Conservation (phyloP, 2,113 vertebrate species). For the Pterocles burchelli region DNA sequence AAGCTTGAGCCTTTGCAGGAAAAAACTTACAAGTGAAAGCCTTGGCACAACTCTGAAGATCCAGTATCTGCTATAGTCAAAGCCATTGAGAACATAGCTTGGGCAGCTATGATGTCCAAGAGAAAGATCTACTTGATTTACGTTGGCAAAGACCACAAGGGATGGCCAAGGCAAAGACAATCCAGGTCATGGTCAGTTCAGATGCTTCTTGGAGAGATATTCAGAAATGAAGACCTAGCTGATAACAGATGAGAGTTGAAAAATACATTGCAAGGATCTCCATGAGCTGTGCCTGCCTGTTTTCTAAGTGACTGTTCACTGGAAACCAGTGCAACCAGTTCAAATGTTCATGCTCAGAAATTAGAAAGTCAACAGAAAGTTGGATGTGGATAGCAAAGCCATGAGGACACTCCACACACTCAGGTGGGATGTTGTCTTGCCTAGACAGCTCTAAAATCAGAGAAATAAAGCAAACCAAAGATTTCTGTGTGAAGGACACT, state of each 20-base stretch:
- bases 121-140: neutral
- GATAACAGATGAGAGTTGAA: neutral
- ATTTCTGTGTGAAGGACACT: neutral
- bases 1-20: neutral
- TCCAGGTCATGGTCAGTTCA: neutral
- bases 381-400: rapidly evolving
- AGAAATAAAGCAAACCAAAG: neutral
- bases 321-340: neutral
- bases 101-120: neutral
- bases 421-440: neutral
- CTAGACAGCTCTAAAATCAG: neutral
- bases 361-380: neutral
- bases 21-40: neutral
- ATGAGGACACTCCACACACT: neutral
- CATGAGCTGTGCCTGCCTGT: neutral
- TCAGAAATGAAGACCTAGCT: neutral
- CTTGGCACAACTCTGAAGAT: neutral
- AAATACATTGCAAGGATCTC: neutral
- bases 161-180: neutral
- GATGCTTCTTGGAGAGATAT: neutral
- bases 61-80: neutral
- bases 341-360: neutral
- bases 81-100: neutral
- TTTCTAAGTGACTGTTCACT: neutral
- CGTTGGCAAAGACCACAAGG: neutral